phyloP scores from a whole-genome alignment of 92 coral and sea anemone genomes.

The Plumapathes pennacea region DNA sequence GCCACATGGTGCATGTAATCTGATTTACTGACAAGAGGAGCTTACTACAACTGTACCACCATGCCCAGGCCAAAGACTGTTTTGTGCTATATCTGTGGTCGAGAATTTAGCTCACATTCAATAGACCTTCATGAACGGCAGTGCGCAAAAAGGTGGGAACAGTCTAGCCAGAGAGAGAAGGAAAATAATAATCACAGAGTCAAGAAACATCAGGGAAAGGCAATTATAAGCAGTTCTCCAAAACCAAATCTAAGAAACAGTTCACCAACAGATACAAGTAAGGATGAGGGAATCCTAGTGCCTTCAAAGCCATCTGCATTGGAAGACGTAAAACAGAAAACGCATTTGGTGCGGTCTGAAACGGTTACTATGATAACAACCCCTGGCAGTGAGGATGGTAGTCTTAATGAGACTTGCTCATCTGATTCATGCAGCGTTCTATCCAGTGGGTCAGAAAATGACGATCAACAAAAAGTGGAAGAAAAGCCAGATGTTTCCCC shows the following conservation, averaged over 20 bases:
- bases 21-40: no score
- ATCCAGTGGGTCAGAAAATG: no score
- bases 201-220: conserved; percentile 37
- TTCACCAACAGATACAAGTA: conserved; percentile 28
- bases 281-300: conserved; percentile 59
- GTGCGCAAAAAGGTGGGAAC: conserved; percentile 84
- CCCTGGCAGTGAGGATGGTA: conserved; percentile 12
- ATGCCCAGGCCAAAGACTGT: conserved; percentile 89
- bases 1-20: no score
- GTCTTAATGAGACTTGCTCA: no score
- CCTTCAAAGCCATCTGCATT: conserved; percentile 12
- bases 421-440: no score
- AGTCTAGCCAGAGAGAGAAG: conserved; percentile 42
- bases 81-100: conserved; percentile 79
- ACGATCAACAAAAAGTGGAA: no score
- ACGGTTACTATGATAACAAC: conserved; percentile 40
- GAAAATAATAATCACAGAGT: conserved; percentile 21
- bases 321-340: not conserved
- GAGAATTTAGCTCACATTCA: conserved; percentile 83
- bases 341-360: conserved; percentile 6
- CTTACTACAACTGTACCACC: no score
- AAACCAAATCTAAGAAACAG: conserved; percentile 38
- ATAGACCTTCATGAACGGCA: conserved; percentile 78
- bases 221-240: conserved; percentile 27
- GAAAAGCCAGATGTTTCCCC: no score